Conservation (phyloP, 35 echinoderm and acorn worm species). For the Lytechinus pictus region DNA sequence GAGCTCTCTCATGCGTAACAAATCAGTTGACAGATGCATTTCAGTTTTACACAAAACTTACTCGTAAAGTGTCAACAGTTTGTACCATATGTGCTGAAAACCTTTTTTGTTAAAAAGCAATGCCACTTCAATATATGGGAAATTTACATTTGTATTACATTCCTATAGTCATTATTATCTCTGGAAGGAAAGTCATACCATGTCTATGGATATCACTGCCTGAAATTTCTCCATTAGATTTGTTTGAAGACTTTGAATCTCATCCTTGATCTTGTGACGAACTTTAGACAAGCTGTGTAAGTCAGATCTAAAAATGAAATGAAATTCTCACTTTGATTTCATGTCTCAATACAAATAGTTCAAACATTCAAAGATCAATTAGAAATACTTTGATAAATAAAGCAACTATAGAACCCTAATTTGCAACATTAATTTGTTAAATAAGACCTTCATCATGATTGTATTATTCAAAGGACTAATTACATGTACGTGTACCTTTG, state of each 20-base stretch:
- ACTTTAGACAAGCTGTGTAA: background rate
- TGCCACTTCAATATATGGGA: too few relatives aligned
- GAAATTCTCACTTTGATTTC: background rate
- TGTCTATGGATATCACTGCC: background rate
- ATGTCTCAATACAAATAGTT: background rate
- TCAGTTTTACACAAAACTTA: too few relatives aligned
- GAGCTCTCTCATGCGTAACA: too few relatives aligned
- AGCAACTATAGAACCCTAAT: background rate
- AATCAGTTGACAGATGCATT: too few relatives aligned
- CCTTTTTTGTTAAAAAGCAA: too few relatives aligned
- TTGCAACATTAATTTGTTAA: background rate
- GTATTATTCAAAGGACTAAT: background rate
- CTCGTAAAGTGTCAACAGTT: too few relatives aligned
- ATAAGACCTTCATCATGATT: background rate
- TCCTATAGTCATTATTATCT: too few relatives aligned
- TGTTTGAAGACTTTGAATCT: slow-evolving; percentile 1
- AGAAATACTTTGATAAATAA: background rate
- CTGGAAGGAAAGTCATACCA: background rate
- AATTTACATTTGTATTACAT: too few relatives aligned
- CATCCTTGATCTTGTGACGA: slow-evolving; percentile 39
- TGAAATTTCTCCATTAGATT: slow-evolving; percentile 18
- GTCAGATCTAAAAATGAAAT: background rate
- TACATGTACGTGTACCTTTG: background rate
- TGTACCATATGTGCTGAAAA: too few relatives aligned
- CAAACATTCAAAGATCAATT: background rate